phyloP scores from a whole-genome alignment of 2,113 vertebrate genomes.

The Rhabdornis inornatus region DNA sequence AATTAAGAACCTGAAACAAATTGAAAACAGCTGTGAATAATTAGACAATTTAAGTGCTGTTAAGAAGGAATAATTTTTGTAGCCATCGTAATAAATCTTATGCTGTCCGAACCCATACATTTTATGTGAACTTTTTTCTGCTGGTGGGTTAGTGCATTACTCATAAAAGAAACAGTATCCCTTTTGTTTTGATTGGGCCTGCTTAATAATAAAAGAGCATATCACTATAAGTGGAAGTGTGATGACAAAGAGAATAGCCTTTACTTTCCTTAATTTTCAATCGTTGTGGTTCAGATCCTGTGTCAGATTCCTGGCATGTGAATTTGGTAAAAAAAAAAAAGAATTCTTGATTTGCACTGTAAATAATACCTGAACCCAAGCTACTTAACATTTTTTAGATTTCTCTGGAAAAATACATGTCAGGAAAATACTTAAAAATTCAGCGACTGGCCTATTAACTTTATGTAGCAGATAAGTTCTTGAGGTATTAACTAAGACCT shows the following conservation, averaged over 20 bases:
- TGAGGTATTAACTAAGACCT: neutral
- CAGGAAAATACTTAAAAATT: neutral
- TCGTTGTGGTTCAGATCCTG: constrained; percentile 4
- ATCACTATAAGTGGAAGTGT: constrained; percentile 52
- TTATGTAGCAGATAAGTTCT: neutral
- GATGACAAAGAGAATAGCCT: constrained; percentile 66
- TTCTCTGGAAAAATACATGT: neutral
- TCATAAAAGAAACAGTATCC: constrained; percentile 92
- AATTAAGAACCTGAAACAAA: constrained; percentile 88
- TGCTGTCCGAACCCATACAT: constrained; percentile 86
- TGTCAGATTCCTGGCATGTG: constrained; percentile 33
- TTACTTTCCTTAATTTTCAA: constrained; percentile 42
- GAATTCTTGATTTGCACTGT: constrained; percentile 23
- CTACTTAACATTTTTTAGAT: constrained; percentile 31
- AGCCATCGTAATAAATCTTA: constrained; percentile 98
- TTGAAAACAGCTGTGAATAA: constrained; percentile 96
- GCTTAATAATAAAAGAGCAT: constrained; percentile 89
- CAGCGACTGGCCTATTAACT: neutral
- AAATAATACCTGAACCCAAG: neutral
- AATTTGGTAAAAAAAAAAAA: neutral
- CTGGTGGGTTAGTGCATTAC: constrained; percentile 88
- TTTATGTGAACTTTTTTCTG: constrained; percentile 81
- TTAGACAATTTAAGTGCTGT: constrained; percentile 98
- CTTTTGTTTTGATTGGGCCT: constrained; percentile 90
- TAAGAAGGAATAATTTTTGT: constrained; percentile 95